Base-by-base conservation (phyloP, 2,113 vertebrate genomes). In the Strix aluco region DNA sequence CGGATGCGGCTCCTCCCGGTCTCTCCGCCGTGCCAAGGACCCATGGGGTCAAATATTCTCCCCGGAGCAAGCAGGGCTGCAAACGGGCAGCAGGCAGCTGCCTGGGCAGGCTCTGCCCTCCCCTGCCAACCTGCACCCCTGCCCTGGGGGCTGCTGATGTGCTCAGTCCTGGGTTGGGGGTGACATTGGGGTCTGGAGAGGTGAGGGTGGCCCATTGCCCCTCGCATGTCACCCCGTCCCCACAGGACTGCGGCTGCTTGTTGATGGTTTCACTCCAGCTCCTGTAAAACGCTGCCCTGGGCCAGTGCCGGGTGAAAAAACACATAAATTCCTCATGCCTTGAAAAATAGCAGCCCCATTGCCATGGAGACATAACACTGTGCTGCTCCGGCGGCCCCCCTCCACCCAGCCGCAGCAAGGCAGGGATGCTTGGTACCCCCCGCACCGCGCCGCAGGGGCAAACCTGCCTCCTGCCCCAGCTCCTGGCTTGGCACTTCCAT, bases 341-440 rank as follows among this genome's bases (percentile, higher is more conserved):
- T 90, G 90, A 94, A 94, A 97, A 96, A 74, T 23, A 97, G 91
- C 96, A 86, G 93, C 87, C 70, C 34, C 73, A 95, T 94, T 95
- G 80, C 97, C 97, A 88, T 81, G 87, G 94, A 93, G 90, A 97
- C 83, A 5, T 66, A 89, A 96, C 92, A 67, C 75, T 11, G n/a
- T 8, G 10, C 92, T 81, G 58, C 84, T 95, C 89, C 92, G 17
- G 20, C 16, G 1, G 65, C 65, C 15, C 59, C 70, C 63, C 38
- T 51, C 42, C 15, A 10, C 47, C 81, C 20, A 9, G 61, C 16
- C 4, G 3, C 7, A 12, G 5, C 54, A 42, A 77, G n/a, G 87
- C 71, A 58, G 66, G 40, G 92, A 65, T 47, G 32, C 13, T 61
- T 1, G 4, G 88, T 29, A 55, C 25, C 25, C 46, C 46, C 59